A percentile compares a stretch with the other conserved stretches of the same genome.
Evolutionary conservation across 2,113 vertebrate species (phyloP).

Genomic region (Chiloscyllium plagiosum): DNA sequence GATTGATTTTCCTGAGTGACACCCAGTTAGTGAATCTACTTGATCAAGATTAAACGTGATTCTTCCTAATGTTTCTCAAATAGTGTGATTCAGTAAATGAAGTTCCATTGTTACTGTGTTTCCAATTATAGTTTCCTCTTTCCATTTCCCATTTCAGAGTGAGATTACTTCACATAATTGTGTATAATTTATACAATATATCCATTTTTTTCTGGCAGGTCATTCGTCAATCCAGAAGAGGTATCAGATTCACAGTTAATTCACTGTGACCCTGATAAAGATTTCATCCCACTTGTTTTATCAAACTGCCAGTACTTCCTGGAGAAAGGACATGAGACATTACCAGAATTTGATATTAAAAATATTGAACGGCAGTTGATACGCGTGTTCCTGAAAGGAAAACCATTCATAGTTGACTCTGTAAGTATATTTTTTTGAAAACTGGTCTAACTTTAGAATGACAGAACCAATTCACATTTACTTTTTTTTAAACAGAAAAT

Average conservation of each 20-base stretch:
- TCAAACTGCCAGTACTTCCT: slow-evolving; percentile 59
- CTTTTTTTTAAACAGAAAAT: slow-evolving; percentile 48
- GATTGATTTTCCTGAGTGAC: neutral
- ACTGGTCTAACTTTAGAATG: slow-evolving; percentile 44
- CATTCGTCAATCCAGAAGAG: slow-evolving; percentile 49
- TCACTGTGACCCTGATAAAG: slow-evolving; percentile 56
- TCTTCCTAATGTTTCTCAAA: neutral
- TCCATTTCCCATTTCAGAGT: neutral
- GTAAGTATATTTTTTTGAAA: slow-evolving; percentile 44
- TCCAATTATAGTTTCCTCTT: neutral
- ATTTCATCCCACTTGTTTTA: slow-evolving; percentile 60
- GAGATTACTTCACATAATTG: neutral
- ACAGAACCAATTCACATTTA: slow-evolving; percentile 7
- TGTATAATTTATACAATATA: neutral
- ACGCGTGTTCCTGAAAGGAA: slow-evolving; percentile 53
- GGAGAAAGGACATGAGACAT: slow-evolving; percentile 52
- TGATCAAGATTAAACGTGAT: neutral
- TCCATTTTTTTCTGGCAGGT: slow-evolving; percentile 44
- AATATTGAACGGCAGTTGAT: slow-evolving; percentile 52
- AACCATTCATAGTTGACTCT: slow-evolving; percentile 52
- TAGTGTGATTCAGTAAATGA: neutral
- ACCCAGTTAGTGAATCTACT: neutral
- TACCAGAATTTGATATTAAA: slow-evolving; percentile 49
- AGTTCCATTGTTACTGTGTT: neutral
- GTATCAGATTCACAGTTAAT: slow-evolving; percentile 56